Conservation (phyloP, 2,113 vertebrate species). For the Gadus chalcogrammus region DNA sequence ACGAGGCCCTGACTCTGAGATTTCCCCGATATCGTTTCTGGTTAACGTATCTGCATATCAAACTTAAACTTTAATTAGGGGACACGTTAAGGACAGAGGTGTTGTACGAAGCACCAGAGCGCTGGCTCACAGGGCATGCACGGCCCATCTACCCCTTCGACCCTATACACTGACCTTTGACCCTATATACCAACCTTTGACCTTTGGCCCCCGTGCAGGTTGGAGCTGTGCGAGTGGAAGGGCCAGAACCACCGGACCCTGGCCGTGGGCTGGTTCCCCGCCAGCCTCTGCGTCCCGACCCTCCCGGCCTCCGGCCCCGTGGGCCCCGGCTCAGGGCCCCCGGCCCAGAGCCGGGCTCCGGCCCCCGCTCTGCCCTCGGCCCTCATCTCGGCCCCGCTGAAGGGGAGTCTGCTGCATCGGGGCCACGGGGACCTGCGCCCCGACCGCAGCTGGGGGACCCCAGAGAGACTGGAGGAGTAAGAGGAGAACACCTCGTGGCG, state of each 20-base stretch:
- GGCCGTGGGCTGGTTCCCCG: conserved; percentile 76
- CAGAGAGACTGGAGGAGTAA: conserved; percentile 67
- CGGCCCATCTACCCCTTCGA: too few species aligned
- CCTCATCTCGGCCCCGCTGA: conserved; percentile 68
- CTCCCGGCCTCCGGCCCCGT: not conserved
- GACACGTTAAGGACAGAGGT: too few species aligned
- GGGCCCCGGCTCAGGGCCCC: conserved; percentile 12
- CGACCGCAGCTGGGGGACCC: conserved; percentile 58
- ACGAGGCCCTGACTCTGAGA: too few species aligned
- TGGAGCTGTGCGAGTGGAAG: conserved; percentile 78
- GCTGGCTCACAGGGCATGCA: too few species aligned
- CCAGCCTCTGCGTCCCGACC: conserved; percentile 40
- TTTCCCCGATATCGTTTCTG: too few species aligned
- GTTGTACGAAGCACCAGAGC: too few species aligned
- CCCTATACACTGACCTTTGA: too few species aligned
- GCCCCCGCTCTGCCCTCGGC: not conserved
- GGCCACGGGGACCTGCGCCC: conserved; percentile 65
- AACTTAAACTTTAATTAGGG: too few species aligned
- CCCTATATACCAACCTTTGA: not conserved
- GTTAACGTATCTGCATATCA: too few species aligned
- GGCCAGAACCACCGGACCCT: conserved; percentile 84
- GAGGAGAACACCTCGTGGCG: conserved; percentile 27
- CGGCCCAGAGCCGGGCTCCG: not conserved
- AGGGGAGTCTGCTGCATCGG: conserved; percentile 65
- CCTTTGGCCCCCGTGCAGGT: conserved; percentile 50